Percentiles rank a stretch among this genome's conserved stretches.
These are phyloP conservation scores for Pandemis cinnamomeana DNA, from an alignment of 2,888 invertebrate species.

Conservation along the genomic window DNA sequence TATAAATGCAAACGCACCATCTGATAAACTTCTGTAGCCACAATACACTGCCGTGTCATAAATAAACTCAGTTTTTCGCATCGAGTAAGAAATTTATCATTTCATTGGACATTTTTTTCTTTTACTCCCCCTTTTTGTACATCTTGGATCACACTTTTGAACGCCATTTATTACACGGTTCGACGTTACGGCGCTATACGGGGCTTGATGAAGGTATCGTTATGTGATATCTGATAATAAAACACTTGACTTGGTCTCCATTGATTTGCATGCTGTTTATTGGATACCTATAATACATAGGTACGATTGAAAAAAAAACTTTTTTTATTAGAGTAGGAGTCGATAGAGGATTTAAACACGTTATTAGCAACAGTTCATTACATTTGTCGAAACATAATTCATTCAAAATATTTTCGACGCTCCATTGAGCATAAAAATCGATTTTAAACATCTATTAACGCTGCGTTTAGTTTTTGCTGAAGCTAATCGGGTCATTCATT, in stretches of 20 bases:
- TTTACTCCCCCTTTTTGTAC: slow-evolving; percentile 74
- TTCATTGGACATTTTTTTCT: slow-evolving; percentile 68
- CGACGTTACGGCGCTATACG: slow-evolving; percentile 72
- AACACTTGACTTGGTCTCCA: slow-evolving; percentile 71
- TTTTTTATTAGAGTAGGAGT: too few relatives aligned
- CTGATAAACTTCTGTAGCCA: slow-evolving; percentile 73
- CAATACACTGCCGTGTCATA: slow-evolving; percentile 74
- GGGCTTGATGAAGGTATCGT: slow-evolving; percentile 77
- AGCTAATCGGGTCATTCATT: slow-evolving; percentile 54
- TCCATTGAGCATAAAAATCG: slow-evolving; percentile 56
- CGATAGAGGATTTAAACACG: background rate
- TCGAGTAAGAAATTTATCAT: slow-evolving; percentile 79
- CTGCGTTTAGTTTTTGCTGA: slow-evolving; percentile 53
- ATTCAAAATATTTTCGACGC: slow-evolving; percentile 49
- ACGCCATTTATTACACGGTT: slow-evolving; percentile 79
- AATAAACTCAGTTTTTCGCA: slow-evolving; percentile 80
- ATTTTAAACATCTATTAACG: slow-evolving; percentile 52
- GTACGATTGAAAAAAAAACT: too few relatives aligned
- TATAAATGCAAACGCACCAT: slow-evolving; percentile 70
- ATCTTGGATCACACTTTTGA: slow-evolving; percentile 82
- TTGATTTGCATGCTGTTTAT: slow-evolving; percentile 70
- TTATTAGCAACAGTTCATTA: slow-evolving; percentile 46
- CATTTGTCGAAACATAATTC: slow-evolving; percentile 48
- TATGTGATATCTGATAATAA: slow-evolving; percentile 77
- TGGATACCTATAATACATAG: slow-evolving; percentile 44